Evolutionary conservation across 1,140 invertebrate species (phyloP).

Genomic region (Tetramorium parvispinum): DNA sequence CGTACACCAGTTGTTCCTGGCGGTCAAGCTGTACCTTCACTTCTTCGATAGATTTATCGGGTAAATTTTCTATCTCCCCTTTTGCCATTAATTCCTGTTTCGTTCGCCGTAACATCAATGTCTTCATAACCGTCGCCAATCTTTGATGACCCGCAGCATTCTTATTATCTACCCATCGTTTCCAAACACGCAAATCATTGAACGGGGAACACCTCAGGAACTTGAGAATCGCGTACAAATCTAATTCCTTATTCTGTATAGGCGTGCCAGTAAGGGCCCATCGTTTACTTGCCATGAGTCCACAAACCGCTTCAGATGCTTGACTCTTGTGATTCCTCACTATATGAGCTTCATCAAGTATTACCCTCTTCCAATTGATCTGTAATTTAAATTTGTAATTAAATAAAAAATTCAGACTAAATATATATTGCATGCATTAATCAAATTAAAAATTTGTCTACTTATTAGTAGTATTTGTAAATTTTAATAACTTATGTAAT

Average conservation of each 20-base stretch:
- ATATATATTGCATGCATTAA: neutral
- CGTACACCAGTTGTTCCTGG: slow-evolving; percentile 92
- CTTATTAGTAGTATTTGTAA: slow-evolving; percentile 6
- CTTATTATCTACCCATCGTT: slow-evolving; percentile 91
- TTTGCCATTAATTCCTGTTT: slow-evolving; percentile 91
- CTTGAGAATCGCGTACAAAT: slow-evolving; percentile 95
- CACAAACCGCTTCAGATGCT: slow-evolving; percentile 90
- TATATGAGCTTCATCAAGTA: slow-evolving; percentile 97
- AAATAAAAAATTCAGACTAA: neutral
- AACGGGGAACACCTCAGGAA: slow-evolving; percentile 95
- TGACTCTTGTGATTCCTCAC: slow-evolving; percentile 95
- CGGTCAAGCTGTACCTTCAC: slow-evolving; percentile 88
- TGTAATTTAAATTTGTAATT: slow-evolving; percentile 68
- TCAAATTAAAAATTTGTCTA: neutral
- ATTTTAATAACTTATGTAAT: slow-evolving; percentile 65
- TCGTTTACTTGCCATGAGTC: slow-evolving; percentile 87
- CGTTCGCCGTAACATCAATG: slow-evolving; percentile 93
- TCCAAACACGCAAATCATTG: slow-evolving; percentile 91
- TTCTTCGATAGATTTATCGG: slow-evolving; percentile 87
- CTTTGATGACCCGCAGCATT: slow-evolving; percentile 90
- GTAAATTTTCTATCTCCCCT: slow-evolving; percentile 88
- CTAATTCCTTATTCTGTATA: slow-evolving; percentile 96
- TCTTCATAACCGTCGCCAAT: slow-evolving; percentile 92
- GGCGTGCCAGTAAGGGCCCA: slow-evolving; percentile 98
- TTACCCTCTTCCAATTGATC: slow-evolving; percentile 93